Evolutionary conservation across 2,888 invertebrate species (phyloP).

Genomic region (Cheilosia urbana): DNA sequence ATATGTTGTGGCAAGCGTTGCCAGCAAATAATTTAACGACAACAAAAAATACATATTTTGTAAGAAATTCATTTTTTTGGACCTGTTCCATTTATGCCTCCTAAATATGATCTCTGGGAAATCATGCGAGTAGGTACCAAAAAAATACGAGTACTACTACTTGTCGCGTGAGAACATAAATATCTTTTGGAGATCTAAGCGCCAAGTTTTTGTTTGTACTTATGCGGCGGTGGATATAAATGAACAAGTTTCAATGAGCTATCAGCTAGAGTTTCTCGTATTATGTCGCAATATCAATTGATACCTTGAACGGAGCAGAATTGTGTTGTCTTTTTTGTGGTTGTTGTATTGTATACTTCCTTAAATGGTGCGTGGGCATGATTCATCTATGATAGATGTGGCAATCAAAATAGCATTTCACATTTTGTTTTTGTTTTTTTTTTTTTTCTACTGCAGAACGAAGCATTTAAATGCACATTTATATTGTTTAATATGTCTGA

Average conservation of each 20-base stretch:
- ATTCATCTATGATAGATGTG: conserved; percentile 58
- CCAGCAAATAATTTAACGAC: conserved; percentile 37
- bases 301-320: conserved; percentile 42
- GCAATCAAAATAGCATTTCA: conserved; percentile 34
- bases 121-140: conserved; percentile 5
- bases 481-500: conserved; percentile 17
- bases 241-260: neutral
- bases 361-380: conserved; percentile 66
- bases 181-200: conserved; percentile 15
- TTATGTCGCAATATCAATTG: conserved; percentile 31
- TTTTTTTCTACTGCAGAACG: neutral
- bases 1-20: conserved; percentile 58
- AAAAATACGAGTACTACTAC: conserved; percentile 9
- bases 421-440: neutral
- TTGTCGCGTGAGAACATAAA: conserved; percentile 39
- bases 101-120: conserved; percentile 35
- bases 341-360: conserved; percentile 33
- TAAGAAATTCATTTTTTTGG: conserved; percentile 63
- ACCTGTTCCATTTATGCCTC: conserved; percentile 52
- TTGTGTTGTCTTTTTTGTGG: conserved; percentile 27
- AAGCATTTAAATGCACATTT: conserved; percentile 18
- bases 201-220: neutral
- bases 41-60: conserved; percentile 43
- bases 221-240: neutral
- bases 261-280: conserved; percentile 9